Evolutionary conservation across 1,140 invertebrate species (phyloP).

Genomic region (Zaprionus kolodkinae): DNA sequence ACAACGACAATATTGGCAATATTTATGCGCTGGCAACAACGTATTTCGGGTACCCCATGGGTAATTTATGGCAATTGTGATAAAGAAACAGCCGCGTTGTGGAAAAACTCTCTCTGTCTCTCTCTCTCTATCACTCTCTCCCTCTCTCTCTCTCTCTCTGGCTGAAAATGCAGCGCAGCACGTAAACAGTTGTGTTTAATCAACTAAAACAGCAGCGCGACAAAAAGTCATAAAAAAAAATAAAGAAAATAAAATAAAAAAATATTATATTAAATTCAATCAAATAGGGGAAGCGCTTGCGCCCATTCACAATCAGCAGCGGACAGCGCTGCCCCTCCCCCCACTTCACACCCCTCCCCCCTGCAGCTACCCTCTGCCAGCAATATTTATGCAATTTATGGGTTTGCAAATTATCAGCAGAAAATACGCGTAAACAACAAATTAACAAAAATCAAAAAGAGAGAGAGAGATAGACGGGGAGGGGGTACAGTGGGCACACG

Average conservation of each 20-base stretch:
- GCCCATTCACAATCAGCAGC: slow-evolving; percentile 33
- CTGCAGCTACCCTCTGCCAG: not conserved
- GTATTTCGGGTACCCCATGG: slow-evolving; percentile 18
- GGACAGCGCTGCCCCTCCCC: not conserved
- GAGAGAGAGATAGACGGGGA: not conserved
- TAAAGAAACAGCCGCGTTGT: slow-evolving; percentile 51
- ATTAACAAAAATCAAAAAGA: slow-evolving; percentile 43
- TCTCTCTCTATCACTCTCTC: no score
- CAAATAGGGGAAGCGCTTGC: slow-evolving; percentile 18
- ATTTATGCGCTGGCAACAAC: slow-evolving; percentile 37
- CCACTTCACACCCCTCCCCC: no score
- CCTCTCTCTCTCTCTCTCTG: no score
- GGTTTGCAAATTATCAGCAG: slow-evolving; percentile 43
- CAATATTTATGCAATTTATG: slow-evolving; percentile 54
- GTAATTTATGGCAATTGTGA: slow-evolving; percentile 67
- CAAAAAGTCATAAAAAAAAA: slow-evolving; percentile 14
- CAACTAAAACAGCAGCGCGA: slow-evolving; percentile 61
- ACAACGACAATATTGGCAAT: slow-evolving; percentile 31
- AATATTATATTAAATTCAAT: slow-evolving; percentile 31
- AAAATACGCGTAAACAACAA: slow-evolving; percentile 39
- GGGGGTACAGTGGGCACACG: not conserved
- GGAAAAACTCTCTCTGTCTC: slow-evolving; percentile 13
- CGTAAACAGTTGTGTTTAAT: slow-evolving; percentile 74
- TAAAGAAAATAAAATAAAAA: slow-evolving; percentile 11
- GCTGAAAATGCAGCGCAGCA: not conserved